These are phyloP conservation scores for Nymphicus hollandicus DNA, from an alignment of 2,113 vertebrate species.

Conservation along the genomic window DNA sequence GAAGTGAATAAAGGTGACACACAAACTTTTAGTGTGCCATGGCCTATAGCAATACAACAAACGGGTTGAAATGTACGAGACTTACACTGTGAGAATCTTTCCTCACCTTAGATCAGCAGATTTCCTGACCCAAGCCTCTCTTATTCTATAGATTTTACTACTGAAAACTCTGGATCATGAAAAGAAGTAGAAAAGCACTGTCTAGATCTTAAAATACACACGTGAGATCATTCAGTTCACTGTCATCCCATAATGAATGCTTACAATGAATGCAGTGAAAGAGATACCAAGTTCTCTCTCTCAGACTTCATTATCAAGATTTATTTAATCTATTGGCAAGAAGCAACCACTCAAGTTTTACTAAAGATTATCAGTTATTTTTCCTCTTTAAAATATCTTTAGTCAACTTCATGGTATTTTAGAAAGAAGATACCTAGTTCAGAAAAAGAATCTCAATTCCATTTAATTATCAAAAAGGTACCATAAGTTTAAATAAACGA, in stretches of 20 bases:
- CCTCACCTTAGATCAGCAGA: background rate
- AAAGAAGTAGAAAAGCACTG: background rate
- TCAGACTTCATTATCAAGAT: background rate
- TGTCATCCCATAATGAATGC: background rate
- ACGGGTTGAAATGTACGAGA: background rate
- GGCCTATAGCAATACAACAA: background rate
- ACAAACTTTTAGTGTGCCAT: background rate
- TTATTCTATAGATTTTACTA: background rate
- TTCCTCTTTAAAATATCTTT: background rate
- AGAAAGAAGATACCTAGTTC: background rate
- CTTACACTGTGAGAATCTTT: background rate
- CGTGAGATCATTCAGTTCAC: background rate
- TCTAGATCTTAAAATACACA: background rate
- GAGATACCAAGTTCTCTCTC: background rate
- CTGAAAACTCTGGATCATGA: background rate
- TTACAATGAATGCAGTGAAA: background rate
- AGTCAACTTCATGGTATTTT: background rate
- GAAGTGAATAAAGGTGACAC: background rate
- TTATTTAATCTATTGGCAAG: background rate
- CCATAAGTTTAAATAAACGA: background rate
- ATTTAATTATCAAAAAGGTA: background rate
- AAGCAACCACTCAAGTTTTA: background rate
- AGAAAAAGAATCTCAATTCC: background rate
- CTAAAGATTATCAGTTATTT: background rate
- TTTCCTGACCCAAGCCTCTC: background rate